Conservation (phyloP, 2,888 invertebrate species). For the Steinernema hermaphroditum region DNA sequence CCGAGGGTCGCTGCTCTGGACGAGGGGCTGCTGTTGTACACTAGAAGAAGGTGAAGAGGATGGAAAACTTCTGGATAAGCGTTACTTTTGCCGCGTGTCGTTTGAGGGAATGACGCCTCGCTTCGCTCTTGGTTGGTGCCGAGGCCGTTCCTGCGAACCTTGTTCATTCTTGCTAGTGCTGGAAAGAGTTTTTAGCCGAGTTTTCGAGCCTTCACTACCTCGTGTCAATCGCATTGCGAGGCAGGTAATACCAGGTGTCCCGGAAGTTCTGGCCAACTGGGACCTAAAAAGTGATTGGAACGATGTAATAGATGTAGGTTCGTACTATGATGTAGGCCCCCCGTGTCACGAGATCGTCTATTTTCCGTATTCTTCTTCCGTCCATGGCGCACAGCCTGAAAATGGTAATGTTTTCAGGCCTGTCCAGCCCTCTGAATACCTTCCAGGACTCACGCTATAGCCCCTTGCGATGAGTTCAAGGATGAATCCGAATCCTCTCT, state of each 20-base stretch:
- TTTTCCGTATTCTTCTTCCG: constrained; percentile 49
- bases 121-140: background rate
- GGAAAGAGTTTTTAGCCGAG: too few species aligned
- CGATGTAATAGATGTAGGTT: too few species aligned
- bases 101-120: background rate
- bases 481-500: constrained; percentile 58
- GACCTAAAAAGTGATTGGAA: background rate
- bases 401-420: too few species aligned
- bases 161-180: too few species aligned
- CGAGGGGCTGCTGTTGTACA: too few species aligned
- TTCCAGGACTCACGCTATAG: constrained; percentile 52
- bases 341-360: constrained; percentile 57
- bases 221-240: constrained; percentile 62
- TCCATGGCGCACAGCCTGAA: constrained; percentile 58
- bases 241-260: constrained; percentile 62
- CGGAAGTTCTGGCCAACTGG: constrained; percentile 58
- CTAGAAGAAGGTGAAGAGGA: too few species aligned
- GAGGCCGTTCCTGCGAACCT: too few species aligned
- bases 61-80: too few species aligned
- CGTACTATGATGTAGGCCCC: constrained; percentile 57
- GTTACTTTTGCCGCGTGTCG: background rate
- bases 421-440: background rate
- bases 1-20: background rate
- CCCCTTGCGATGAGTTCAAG: constrained; percentile 54
- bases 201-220: too few species aligned